These are phyloP conservation scores for Tetraneura akinire DNA, from an alignment of 1,140 invertebrate genomes.

Conservation along the genomic window DNA sequence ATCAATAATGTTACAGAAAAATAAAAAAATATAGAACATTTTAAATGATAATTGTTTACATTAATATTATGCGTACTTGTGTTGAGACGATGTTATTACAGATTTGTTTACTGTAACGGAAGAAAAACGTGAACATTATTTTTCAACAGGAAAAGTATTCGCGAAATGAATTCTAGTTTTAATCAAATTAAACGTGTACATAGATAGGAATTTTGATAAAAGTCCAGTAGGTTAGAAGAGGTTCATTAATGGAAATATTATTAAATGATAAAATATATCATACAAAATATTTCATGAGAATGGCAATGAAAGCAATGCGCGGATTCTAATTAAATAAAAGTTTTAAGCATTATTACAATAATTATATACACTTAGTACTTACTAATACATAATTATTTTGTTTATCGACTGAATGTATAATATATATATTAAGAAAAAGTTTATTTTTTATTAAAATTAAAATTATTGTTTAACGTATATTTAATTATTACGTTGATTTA, in stretches of 20 bases:
- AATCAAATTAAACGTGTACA: background rate
- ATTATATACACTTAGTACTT: too few relatives aligned
- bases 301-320: background rate
- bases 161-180: background rate
- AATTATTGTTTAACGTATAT: background rate
- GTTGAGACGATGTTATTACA: too few relatives aligned
- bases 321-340: background rate
- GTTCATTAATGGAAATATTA: conserved; percentile 22
- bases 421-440: background rate
- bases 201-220: conserved; percentile 18
- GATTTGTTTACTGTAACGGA: too few relatives aligned
- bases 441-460: background rate
- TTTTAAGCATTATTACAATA: background rate
- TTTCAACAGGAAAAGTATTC: background rate
- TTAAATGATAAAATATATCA: background rate
- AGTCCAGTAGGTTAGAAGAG: background rate
- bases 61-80: too few relatives aligned
- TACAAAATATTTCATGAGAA: conserved; percentile 9
- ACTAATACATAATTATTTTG: background rate
- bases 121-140: conserved; percentile 4
- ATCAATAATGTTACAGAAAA: too few relatives aligned
- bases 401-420: background rate
- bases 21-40: too few relatives aligned
- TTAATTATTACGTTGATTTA: too few relatives aligned
- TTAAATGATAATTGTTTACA: too few relatives aligned